These are phyloP conservation scores for Crocallis elinguaria DNA, from an alignment of 2,888 invertebrate genomes.

Conservation along the genomic window DNA sequence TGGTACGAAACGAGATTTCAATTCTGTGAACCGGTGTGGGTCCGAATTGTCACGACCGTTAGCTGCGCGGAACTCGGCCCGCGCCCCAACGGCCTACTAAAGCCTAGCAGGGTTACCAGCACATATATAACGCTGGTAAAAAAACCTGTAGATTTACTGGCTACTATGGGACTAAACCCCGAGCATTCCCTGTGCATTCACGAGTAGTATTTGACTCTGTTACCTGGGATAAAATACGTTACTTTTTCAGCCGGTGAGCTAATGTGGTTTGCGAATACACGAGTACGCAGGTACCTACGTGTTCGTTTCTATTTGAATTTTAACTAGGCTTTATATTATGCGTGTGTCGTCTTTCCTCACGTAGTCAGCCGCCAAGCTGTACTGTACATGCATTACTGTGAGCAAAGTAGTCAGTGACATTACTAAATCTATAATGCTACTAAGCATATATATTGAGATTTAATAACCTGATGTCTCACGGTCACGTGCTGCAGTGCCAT, in stretches of 20 bases:
- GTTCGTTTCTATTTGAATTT: too few species aligned
- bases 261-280: background rate
- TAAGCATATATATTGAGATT: too few species aligned
- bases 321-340: too few species aligned
- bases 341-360: too few species aligned
- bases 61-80: constrained; percentile 53
- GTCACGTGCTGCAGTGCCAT: too few species aligned
- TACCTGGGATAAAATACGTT: background rate
- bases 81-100: constrained; percentile 47
- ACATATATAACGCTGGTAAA: constrained; percentile 14
- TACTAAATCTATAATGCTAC: too few species aligned
- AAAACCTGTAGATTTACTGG: constrained; percentile 19
- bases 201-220: constrained; percentile 1
- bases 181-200: constrained; percentile 16
- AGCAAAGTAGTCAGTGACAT: too few species aligned
- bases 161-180: too few species aligned
- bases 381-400: too few species aligned
- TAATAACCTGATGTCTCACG: too few species aligned
- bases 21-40: constrained; percentile 28
- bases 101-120: constrained; percentile 15
- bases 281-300: too few species aligned
- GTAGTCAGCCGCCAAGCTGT: too few species aligned
- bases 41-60: constrained; percentile 68
- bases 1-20: constrained; percentile 22
- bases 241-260: background rate